Evolutionary conservation across 2,797 vertebrate species (phyloP).

Genomic region (Premnoplex brunnescens): DNA sequence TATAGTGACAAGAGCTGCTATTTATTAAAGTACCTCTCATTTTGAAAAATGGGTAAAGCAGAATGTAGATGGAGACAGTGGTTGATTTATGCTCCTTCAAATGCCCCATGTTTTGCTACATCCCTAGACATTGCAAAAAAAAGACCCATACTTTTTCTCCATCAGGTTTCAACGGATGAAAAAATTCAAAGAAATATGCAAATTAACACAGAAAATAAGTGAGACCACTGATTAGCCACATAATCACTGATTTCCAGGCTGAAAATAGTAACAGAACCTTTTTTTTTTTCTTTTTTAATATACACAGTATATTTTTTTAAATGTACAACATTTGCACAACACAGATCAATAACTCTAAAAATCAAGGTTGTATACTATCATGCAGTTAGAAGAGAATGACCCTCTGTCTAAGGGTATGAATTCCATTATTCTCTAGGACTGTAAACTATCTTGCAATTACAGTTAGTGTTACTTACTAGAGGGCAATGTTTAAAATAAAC

Average conservation of each 20-base stretch:
- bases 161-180: background rate
- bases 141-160: background rate
- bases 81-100: background rate
- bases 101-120: background rate
- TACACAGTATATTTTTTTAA: background rate
- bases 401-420: background rate
- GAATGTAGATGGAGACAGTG: background rate
- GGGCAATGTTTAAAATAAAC: background rate
- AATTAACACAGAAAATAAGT: background rate
- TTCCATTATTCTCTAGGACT: background rate
- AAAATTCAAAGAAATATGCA: background rate
- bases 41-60: background rate
- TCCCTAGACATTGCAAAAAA: background rate
- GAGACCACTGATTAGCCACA: background rate
- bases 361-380: background rate
- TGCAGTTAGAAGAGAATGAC: background rate
- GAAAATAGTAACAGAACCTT: background rate
- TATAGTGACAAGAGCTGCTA: background rate
- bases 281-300: background rate
- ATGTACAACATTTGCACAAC: background rate
- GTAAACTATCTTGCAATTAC: background rate
- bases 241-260: background rate
- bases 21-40: conserved; percentile 19
- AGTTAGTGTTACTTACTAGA: background rate
- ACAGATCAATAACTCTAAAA: background rate